Evolutionary conservation across 2,113 vertebrate species (phyloP).

Genomic region (Pardalotus punctatus): DNA sequence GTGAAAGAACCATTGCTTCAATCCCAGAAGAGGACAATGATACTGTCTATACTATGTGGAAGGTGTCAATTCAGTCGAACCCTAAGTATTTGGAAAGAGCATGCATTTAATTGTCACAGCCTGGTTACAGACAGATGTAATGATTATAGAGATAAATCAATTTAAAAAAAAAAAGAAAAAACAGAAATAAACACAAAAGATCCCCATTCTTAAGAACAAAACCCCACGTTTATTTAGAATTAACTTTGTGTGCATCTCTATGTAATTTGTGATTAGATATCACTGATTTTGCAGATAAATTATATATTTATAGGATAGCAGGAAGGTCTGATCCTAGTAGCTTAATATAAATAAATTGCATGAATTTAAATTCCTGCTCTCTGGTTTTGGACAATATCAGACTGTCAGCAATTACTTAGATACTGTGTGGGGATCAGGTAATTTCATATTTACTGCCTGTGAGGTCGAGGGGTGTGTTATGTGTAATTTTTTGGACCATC

Average conservation of each 20-base stretch:
- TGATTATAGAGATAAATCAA: background rate
- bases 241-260: background rate
- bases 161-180: background rate
- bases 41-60: background rate
- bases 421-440: background rate
- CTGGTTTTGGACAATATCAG: background rate
- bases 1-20: background rate
- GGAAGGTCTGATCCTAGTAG: background rate
- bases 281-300: background rate
- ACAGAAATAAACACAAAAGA: background rate
- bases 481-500: background rate
- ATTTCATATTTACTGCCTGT: background rate
- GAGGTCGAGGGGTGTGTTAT: fast-evolving
- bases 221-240: fast-evolving
- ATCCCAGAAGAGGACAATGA: background rate
- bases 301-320: background rate
- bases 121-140: background rate
- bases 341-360: background rate
- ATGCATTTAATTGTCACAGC: background rate
- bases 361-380: background rate
- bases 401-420: background rate
- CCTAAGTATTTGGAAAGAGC: background rate
- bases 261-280: background rate
- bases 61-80: background rate
- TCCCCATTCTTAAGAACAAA: background rate